Percentiles rank a stretch among this genome's conserved stretches.
Conservation (phyloP, 2,888 invertebrate genomes). For the Lobophora halterata region DNA sequence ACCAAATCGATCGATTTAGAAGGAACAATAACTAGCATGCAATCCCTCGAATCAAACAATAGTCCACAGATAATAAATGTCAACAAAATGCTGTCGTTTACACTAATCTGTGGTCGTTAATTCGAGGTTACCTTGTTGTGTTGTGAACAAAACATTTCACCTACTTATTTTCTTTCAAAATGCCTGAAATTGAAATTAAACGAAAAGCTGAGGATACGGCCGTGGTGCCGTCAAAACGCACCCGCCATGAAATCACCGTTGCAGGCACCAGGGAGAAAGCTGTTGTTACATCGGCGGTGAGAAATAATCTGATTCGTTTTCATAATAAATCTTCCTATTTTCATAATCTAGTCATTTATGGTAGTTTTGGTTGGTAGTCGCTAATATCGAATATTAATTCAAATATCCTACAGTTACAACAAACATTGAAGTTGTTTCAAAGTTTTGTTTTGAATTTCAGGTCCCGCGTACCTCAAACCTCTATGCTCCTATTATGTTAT, state of each 20-base stretch:
- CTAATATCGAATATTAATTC: background rate
- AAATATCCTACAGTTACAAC: background rate
- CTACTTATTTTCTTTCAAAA: conserved; percentile 30
- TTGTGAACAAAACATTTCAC: background rate
- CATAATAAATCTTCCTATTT: background rate
- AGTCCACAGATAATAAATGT: too few species aligned
- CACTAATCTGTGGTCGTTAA: too few species aligned
- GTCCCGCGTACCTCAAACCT: conserved; percentile 92
- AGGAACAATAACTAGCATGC: too few species aligned
- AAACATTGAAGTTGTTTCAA: background rate
- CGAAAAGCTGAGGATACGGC: conserved; percentile 83
- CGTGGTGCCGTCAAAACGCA: conserved; percentile 83
- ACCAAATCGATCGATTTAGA: too few species aligned
- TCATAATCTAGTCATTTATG: background rate
- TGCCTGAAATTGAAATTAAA: conserved; percentile 80
- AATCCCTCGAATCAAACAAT: too few species aligned
- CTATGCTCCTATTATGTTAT: conserved; percentile 95
- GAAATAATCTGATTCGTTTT: conserved; percentile 30
- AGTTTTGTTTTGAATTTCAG: conserved; percentile 69
- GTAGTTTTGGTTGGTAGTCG: background rate
- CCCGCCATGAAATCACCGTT: conserved; percentile 85
- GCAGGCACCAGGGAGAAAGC: conserved; percentile 87
- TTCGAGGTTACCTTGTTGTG: background rate
- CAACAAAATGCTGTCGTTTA: too few species aligned
- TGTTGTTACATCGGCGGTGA: conserved; percentile 86